These are phyloP conservation scores for Okamejei kenojei DNA, from an alignment of 2,797 vertebrate genomes.

Conservation along the genomic window DNA sequence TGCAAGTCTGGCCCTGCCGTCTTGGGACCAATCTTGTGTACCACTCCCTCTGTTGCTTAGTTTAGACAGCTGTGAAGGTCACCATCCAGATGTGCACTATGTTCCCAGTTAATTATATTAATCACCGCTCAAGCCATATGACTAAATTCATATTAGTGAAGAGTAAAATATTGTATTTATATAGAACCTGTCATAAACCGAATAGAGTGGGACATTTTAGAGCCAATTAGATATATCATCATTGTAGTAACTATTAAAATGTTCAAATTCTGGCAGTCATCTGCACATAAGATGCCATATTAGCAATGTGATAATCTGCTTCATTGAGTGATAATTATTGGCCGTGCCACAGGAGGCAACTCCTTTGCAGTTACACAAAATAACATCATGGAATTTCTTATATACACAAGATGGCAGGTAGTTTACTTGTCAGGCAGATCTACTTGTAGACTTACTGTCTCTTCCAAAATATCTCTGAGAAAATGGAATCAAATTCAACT, in stretches of 20 bases:
- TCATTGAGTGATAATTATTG: background rate
- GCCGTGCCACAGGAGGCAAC: too few relatives aligned
- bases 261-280: background rate
- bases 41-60: background rate
- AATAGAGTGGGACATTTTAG: too few relatives aligned
- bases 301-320: background rate
- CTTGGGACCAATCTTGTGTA: background rate
- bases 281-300: background rate
- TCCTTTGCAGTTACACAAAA: background rate
- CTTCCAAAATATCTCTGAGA: too few relatives aligned
- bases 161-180: background rate
- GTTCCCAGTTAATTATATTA: background rate
- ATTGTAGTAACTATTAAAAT: background rate
- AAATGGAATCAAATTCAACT: too few relatives aligned
- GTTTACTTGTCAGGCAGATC: too few relatives aligned
- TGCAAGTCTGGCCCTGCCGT: background rate
- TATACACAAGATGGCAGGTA: background rate
- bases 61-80: background rate
- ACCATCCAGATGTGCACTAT: background rate
- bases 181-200: background rate
- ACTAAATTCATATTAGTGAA: background rate
- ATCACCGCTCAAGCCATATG: background rate
- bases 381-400: background rate
- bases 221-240: background rate
- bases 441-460: too few relatives aligned